phyloP scores from a whole-genome alignment of 1,140 invertebrate species.

The Planococcus citri region DNA sequence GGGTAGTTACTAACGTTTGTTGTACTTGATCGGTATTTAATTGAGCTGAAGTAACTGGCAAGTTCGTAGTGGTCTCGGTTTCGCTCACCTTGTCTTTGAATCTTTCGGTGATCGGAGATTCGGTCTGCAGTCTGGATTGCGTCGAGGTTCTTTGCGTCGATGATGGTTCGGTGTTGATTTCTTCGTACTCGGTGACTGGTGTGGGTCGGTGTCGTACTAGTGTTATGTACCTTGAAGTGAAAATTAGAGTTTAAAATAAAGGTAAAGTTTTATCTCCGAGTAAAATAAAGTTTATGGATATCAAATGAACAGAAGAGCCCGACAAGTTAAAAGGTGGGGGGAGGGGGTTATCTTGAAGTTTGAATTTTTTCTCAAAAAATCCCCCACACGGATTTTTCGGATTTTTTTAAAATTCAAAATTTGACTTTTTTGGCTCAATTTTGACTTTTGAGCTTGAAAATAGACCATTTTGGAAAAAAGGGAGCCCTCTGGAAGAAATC shows the following conservation, averaged over 20 bases:
- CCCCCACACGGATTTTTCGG: too few species aligned
- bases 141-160: neutral
- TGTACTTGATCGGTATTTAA: neutral
- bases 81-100: constrained; percentile 2
- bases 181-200: neutral
- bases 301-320: too few species aligned
- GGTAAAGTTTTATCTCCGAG: neutral
- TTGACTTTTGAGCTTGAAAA: too few species aligned
- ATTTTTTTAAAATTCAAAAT: too few species aligned
- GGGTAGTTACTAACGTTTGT: neutral
- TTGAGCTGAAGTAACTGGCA: constrained; percentile 9
- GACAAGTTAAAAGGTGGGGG: too few species aligned
- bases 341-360: too few species aligned
- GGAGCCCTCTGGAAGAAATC: too few species aligned
- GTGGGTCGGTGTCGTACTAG: neutral
- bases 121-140: neutral
- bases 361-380: too few species aligned
- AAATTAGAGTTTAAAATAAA: too few species aligned
- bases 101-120: neutral
- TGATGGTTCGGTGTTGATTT: neutral
- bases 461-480: too few species aligned
- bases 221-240: neutral
- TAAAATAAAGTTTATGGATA: too few species aligned
- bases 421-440: too few species aligned
- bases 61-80: neutral